Conservation (phyloP, 2,888 invertebrate species). For the Amphipyra berbera region DNA sequence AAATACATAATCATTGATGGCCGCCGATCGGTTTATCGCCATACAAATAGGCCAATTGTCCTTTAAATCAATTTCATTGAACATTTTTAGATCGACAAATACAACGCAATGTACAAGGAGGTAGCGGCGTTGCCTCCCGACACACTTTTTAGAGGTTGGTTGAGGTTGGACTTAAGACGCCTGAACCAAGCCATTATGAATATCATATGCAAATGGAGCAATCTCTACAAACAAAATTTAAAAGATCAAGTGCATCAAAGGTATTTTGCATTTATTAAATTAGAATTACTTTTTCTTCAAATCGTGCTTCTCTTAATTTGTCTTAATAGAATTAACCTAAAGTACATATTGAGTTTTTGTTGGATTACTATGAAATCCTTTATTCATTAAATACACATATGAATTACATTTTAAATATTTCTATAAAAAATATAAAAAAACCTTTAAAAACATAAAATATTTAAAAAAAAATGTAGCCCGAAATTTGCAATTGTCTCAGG, state of each 20-base stretch:
- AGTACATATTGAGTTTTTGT: too few relatives aligned
- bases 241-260: slow-evolving; percentile 94
- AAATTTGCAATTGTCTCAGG: too few relatives aligned
- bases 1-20: too few relatives aligned
- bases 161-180: slow-evolving; percentile 93
- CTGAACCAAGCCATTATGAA: slow-evolving; percentile 95
- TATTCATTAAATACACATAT: too few relatives aligned
- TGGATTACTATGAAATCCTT: too few relatives aligned
- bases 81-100: slow-evolving; percentile 93
- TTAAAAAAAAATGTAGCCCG: too few relatives aligned
- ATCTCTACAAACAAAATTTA: slow-evolving; percentile 95
- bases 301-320: too few relatives aligned
- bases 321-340: too few relatives aligned
- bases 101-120: slow-evolving; percentile 94
- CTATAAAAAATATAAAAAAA: too few relatives aligned
- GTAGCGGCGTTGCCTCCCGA: slow-evolving; percentile 92
- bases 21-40: too few relatives aligned
- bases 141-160: slow-evolving; percentile 94
- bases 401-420: background rate
- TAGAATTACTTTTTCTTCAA: slow-evolving; percentile 7
- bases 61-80: background rate
- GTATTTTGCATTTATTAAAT: slow-evolving; percentile 67
- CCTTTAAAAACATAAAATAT: too few relatives aligned
- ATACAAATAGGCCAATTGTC: too few relatives aligned
- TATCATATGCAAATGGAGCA: slow-evolving; percentile 96